Base-by-base conservation (phyloP, 37 sponge, comb jelly and placozoan species). In the Agelas oroides region DNA sequence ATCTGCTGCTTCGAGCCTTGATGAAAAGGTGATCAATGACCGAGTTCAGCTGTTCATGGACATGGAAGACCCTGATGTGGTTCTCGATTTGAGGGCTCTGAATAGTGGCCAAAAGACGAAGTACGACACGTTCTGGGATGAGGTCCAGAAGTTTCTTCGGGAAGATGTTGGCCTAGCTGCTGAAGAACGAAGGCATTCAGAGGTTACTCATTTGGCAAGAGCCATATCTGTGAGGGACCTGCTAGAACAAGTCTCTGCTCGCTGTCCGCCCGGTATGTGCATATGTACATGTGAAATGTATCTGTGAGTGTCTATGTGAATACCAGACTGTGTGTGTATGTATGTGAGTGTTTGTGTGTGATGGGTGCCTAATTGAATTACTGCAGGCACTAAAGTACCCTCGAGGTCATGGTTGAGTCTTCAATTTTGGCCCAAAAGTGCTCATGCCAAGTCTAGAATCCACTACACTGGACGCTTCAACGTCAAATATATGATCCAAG, bases 171-270 rank as follows among this genome's bases (percentile, higher is more conserved):
- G 70, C 25, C 18, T 53, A 33, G 89, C 88, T 55, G 88, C 76
- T 12, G 88, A 88, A 32, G 88, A 88, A 21, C 35, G 77, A 69
- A 57, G 87, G 28, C 79, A 78, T 30, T 70, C 77, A 23, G 38
- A 35, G 23, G 77, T 86, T 0, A 86, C 87, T 41, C 87, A 86
- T 40, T 15, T 91, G 13, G 87, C 87, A 27, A 65, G 65, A 58
- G 92, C 82, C 31, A 69, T 90, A 69, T 83, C 84, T 76, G 78
- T 81, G 17, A 33, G 92, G 24, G 92, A 91, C 58, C 75, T 90
- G 5, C 27, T 62, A 2, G 86, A 85, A 38, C 71, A 86, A 57
- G 92, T 91, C 2, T 36, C 58, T 36, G 41, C 65, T 28, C 39
- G 83, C 8, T 87, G 87, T 59, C 87, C 87, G 25, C 69, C 70